Evolutionary conservation across 1,140 invertebrate genomes (phyloP), one percentile per base, ranked within the genome.

Genomic region (Cotesia vestalis): DNA sequence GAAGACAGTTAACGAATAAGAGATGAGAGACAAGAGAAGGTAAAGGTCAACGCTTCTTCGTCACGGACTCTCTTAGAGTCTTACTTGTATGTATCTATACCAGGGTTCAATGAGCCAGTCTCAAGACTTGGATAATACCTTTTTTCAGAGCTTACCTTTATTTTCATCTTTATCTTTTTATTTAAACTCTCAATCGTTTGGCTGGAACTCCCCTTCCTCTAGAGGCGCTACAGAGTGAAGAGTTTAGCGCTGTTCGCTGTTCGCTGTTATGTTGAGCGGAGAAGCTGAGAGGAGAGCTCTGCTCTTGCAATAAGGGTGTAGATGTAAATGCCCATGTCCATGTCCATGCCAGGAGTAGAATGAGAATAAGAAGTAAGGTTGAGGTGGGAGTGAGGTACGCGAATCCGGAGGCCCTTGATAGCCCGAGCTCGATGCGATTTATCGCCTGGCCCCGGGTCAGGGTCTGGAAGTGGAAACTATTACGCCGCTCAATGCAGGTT

Each of bases 401-500:
- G 51, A 64, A 64, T 67, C 66, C 66, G 17, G 14, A 27, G 52
- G 66, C 66, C 66, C 66, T 27, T 67, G 66, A 64, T 73, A 63
- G 40, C 66, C 51, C 46, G 14, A 40, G 68, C 67, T 55, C 52
- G 51, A 60, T 71, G 67, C 68, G 73, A 74, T 74, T 74, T 74
- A 74, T 74, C 73, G 73, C 66, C 51, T 71, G 73, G 69, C 73
- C 73, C 69, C 69, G 73, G 73, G 73, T 71, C 69, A 71, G 69
- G 63, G 51, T 59, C 73, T 71, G 40, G 59, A 68, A 74, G 69
- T 74, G 64, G 73, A 74, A 74, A 74, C 73, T 71, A 74, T 74
- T 74, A 74, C 73, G 63, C 72, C 27, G 40, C 63, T 73, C 72
- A 64, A 64, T 64, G 46, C 46, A 53, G 66, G 66, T 40, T 55